A percentile compares a stretch with the other conserved stretches of the same genome.
Conservation (phyloP, 2,113 vertebrate species). For the Oreochromis niloticus region DNA sequence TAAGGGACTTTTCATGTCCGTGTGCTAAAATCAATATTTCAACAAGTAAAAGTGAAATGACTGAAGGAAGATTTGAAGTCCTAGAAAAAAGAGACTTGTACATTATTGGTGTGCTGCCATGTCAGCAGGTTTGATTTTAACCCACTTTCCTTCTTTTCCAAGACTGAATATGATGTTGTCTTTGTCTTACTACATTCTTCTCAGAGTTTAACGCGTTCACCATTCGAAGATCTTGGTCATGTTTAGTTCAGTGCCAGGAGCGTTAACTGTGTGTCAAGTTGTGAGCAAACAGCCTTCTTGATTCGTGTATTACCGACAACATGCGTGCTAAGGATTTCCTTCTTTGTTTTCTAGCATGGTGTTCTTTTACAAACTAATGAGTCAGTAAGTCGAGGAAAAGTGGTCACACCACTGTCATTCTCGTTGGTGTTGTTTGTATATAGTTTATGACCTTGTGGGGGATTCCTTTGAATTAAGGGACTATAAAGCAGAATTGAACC, state of each 20-base stretch:
- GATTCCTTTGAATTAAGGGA: neutral
- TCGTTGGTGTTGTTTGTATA: neutral
- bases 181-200: neutral
- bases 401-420: neutral
- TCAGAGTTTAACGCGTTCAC: neutral
- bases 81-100: neutral
- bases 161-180: neutral
- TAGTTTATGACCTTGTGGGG: neutral
- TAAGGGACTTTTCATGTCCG: neutral
- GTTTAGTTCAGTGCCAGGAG: neutral
- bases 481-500: neutral
- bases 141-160: neutral
- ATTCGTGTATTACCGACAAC: neutral
- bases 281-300: neutral
- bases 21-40: neutral
- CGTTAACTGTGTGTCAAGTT: rapidly evolving
- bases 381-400: neutral
- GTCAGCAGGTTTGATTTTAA: neutral
- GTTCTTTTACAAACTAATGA: neutral
- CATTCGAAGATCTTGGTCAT: rapidly evolving
- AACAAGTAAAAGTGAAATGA: neutral
- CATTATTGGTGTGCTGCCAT: neutral
- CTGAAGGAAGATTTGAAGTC: neutral
- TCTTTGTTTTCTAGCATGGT: neutral
- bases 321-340: neutral